Evolutionary conservation across 2,797 vertebrate species (phyloP).

Genomic region (Falco berigora): DNA sequence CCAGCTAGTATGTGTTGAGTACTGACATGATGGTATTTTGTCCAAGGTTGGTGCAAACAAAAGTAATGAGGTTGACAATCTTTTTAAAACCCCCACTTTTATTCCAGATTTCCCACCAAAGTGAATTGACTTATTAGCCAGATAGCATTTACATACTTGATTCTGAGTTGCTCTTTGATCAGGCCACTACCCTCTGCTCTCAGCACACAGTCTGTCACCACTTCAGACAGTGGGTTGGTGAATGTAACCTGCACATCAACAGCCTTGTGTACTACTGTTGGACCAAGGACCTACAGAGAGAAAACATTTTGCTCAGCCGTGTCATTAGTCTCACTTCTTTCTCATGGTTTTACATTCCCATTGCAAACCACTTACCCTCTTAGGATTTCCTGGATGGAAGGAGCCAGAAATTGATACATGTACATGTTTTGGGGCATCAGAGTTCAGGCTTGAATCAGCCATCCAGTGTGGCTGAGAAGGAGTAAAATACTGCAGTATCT

Average conservation of each 20-base stretch:
- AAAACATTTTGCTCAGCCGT: background rate
- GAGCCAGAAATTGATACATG: background rate
- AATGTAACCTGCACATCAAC: conserved; percentile 62
- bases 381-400: background rate
- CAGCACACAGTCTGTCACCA: conserved; percentile 55
- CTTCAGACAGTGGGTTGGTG: conserved; percentile 65
- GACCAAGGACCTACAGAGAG: conserved; percentile 54
- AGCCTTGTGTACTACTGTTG: conserved; percentile 36
- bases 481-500: background rate
- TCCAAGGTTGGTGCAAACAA: background rate
- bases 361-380: background rate
- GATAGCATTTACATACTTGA: conserved; percentile 42
- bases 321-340: background rate
- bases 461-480: background rate
- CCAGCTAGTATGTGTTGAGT: background rate
- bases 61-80: background rate
- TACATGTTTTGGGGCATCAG: background rate
- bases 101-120: background rate
- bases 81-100: background rate
- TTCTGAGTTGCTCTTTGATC: conserved; percentile 65
- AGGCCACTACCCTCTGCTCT: conserved; percentile 75
- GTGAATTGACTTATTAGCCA: background rate
- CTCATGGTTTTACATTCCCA: background rate
- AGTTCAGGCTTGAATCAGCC: background rate
- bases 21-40: background rate